Evolutionary conservation across 2,888 invertebrate species (phyloP).

Genomic region (Euplagia quadripunctaria): DNA sequence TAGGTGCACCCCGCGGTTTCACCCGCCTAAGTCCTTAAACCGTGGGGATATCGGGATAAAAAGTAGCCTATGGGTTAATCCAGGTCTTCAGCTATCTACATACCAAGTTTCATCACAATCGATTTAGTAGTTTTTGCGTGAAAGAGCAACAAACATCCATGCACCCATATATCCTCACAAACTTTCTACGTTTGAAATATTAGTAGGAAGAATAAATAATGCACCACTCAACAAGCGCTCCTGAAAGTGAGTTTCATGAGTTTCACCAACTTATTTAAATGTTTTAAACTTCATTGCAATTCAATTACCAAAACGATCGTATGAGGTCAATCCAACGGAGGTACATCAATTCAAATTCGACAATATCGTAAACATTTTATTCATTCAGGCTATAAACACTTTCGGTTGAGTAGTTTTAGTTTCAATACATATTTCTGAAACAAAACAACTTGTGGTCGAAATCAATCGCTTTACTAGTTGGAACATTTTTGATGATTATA

Average conservation of each 20-base stretch:
- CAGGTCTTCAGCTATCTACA: no score
- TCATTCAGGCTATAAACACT: conserved; percentile 28
- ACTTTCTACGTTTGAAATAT: no score
- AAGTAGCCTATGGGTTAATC: no score
- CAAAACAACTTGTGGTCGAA: background rate
- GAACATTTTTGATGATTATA: background rate
- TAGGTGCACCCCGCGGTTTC: no score
- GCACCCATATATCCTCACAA: no score
- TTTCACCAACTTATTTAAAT: conserved; percentile 9
- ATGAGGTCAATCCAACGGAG: conserved; percentile 7
- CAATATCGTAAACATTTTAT: conserved; percentile 38
- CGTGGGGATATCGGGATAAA: no score
- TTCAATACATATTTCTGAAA: conserved; percentile 9
- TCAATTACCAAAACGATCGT: conserved; percentile 25
- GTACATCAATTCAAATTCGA: conserved; percentile 36
- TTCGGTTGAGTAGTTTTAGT: conserved; percentile 17
- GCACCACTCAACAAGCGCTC: no score
- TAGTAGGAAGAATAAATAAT: no score
- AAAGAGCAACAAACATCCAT: no score
- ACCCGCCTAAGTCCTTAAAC: no score
- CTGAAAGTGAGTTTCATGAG: background rate
- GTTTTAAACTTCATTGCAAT: conserved; percentile 23
- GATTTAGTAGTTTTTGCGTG: no score
- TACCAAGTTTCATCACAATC: no score
- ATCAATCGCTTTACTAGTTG: background rate